Conservation (phyloP, 1,140 invertebrate species). For the Drosophila teissieri region DNA sequence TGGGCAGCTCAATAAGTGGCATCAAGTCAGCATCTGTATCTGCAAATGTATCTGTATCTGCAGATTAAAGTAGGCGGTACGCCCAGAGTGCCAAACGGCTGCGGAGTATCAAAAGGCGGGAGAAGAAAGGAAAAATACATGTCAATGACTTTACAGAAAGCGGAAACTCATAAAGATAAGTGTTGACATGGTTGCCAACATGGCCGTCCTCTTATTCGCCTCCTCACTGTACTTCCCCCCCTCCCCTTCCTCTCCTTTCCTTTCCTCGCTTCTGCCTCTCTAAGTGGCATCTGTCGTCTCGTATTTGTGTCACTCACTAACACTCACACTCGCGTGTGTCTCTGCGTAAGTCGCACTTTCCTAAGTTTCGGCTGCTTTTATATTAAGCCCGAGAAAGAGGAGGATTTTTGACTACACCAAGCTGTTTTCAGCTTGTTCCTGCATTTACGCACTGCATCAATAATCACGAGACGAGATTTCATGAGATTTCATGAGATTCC, state of each 20-base stretch:
- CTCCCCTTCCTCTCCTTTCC: neutral
- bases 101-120: conserved; percentile 26
- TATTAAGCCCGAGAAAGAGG: neutral
- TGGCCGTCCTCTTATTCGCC: conserved; percentile 36
- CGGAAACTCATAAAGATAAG: conserved; percentile 84
- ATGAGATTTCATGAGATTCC: neutral
- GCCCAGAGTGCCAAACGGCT: neutral
- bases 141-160: conserved; percentile 84
- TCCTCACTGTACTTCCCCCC: neutral
- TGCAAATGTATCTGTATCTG: no score
- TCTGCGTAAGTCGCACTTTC: conserved; percentile 42
- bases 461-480: no score
- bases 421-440: no score
- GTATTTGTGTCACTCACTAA: conserved; percentile 73
- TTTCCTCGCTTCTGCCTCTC: conserved; percentile 30
- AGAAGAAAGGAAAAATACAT: conserved; percentile 65
- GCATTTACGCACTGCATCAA: neutral
- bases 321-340: conserved; percentile 12
- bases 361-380: conserved; percentile 25
- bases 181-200: conserved; percentile 81
- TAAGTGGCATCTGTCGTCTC: conserved; percentile 78
- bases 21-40: no score
- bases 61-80: neutral
- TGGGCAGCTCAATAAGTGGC: no score
- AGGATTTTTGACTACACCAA: conserved; percentile 4